These are phyloP conservation scores for Ammospiza nelsoni DNA, from an alignment of 2,113 vertebrate species.

Conservation along the genomic window DNA sequence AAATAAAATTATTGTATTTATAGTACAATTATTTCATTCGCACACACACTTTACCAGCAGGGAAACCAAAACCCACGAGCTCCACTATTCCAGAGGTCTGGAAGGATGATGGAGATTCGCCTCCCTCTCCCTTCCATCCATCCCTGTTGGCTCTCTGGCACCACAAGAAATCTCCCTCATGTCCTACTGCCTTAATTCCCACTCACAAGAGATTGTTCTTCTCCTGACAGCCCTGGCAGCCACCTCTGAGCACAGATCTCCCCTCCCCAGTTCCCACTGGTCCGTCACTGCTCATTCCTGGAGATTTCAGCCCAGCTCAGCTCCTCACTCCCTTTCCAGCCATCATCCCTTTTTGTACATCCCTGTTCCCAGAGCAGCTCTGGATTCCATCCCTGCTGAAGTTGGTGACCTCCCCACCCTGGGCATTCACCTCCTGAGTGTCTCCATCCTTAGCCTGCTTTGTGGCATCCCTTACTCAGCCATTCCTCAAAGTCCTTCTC, in stretches of 20 bases:
- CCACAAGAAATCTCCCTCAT: fast-evolving
- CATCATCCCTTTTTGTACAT: not conserved
- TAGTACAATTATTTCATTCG: fast-evolving
- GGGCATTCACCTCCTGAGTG: not conserved
- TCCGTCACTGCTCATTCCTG: not conserved
- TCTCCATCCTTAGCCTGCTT: not conserved
- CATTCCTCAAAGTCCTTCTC: fast-evolving
- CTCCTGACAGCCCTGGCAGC: not conserved
- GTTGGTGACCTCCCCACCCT: not conserved
- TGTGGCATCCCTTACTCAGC: not conserved
- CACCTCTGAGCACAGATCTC: fast-evolving
- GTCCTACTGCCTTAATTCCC: not conserved
- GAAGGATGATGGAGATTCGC: not conserved
- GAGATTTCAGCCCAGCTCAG: not conserved
- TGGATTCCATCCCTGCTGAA: not conserved
- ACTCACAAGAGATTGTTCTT: not conserved
- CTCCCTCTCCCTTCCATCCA: not conserved
- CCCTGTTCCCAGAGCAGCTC: not conserved
- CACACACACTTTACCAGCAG: not conserved
- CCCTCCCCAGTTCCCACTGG: fast-evolving
- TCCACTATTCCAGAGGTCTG: fast-evolving
- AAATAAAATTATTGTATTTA: fast-evolving
- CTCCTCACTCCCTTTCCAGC: not conserved
- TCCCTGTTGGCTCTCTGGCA: not conserved
- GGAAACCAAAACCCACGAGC: fast-evolving